Evolutionary conservation across 2,888 invertebrate genomes (phyloP), one percentile per base, ranked within the genome.

Genomic region (Callosobruchus maculatus): DNA sequence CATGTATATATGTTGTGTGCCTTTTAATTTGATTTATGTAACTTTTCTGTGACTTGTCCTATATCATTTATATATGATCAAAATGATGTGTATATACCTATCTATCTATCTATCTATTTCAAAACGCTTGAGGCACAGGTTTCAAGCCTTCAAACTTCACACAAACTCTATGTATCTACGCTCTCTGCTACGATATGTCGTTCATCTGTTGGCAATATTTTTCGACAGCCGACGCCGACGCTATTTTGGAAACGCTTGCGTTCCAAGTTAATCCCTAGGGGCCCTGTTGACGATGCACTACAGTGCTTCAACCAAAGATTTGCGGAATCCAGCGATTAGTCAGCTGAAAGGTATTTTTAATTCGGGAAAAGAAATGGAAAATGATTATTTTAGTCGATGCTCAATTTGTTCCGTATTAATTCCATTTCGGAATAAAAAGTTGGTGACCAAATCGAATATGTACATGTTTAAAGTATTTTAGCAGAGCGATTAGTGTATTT

Each of bases 231-330:
- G 73, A 49, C 77, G 73, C 72, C 77, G 73, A 49, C 77, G 78
- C 80, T 81, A 81, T 82, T 82, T 81, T 81, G 78, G 80, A 81
- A 81, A 79, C 78, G 74, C 73, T 73, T 77, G 77, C 80, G 81
- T 82, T 81, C 81, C 78, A 79, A 75, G 77, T 77, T 82, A 82
- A 82, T 82, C 82, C 82, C 81, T 78, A 77, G 75, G 80, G 82
- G 80, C 78, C 75, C 68, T 31, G 70, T 67, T 71, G 13, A 13
- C 49, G 18, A 49, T 13, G 49, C 49, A 49, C 66, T 13, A 68
- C 72, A 72, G 72, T 70, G 74, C 22, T 68, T 68, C 68, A 20
- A 66, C n/a, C 9, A 21, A 21, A 7, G 49, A 49, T 49, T 13
- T 49, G 49, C 13, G 13, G 3, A 1, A 49, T 49, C 4, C 49